Evolutionary conservation across 2,797 vertebrate genomes (phyloP).

Genomic region (Mormyrops boulengeri): DNA sequence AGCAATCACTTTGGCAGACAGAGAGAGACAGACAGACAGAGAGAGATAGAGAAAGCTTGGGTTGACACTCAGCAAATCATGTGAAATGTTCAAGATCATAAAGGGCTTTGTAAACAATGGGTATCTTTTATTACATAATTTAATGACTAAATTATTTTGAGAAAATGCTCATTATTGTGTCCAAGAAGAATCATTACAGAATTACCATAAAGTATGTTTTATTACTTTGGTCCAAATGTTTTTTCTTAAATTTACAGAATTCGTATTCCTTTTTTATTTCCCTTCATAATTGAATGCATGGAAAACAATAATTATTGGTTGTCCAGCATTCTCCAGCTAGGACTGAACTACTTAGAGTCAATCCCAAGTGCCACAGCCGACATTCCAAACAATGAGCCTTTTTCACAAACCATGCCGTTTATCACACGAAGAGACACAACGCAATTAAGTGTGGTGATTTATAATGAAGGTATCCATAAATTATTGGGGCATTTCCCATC

Average conservation of each 20-base stretch:
- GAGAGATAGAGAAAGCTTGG: conserved; percentile 14
- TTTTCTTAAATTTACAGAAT: conserved; percentile 22
- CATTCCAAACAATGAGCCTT: conserved; percentile 34
- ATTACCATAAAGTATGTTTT: background rate
- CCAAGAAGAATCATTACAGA: background rate
- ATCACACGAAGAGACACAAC: conserved; percentile 26
- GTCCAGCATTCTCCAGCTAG: conserved; percentile 24
- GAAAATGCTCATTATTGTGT: background rate
- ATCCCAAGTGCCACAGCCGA: conserved; percentile 33
- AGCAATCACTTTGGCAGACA: background rate
- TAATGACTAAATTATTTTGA: background rate
- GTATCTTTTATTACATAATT: background rate
- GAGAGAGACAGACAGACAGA: background rate
- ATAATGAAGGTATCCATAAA: conserved; percentile 1
- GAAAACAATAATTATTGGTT: conserved; percentile 33
- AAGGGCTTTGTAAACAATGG: background rate
- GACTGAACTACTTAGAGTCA: conserved; percentile 27
- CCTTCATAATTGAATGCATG: conserved; percentile 24
- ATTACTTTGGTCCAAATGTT: conserved; percentile 13
- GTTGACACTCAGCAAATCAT: background rate
- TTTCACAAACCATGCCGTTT: conserved; percentile 34
- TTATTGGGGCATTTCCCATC: conserved; percentile 20
- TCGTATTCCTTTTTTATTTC: conserved; percentile 18
- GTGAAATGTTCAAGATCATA: background rate
- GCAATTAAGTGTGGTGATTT: conserved; percentile 5